Evolutionary conservation across 2,113 vertebrate species (phyloP), one percentile per base, ranked within the genome.

Genomic region (Ranitomeya variabilis): DNA sequence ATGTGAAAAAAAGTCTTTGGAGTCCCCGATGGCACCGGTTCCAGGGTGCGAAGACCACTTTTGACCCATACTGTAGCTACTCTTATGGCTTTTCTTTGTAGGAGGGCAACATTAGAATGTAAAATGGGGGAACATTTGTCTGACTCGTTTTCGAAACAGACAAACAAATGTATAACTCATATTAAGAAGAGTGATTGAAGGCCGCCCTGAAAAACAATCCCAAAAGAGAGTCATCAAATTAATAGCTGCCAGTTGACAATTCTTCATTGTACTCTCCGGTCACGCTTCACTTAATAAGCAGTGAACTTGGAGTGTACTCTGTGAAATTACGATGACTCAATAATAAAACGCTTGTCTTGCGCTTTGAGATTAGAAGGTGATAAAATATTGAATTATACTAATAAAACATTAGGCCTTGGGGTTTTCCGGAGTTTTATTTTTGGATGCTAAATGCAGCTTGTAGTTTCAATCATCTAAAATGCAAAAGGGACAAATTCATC

Each of bases 301-400:
- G 64, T 71, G 64, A 71, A 84, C 64, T 31, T 55, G 64, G 45
- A 19, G 82, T 21, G 51, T 26, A 55, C 82, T 84, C 55, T 60
- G 55, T 3, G 55, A 45, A 54, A 71, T 26, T n/a, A 71, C 54
- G 82, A 66, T 71, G 82, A 84, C 82, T 84, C 64, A 31, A 82
- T 82, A 83, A 84, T 84, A 54, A 84, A 26, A 83, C 26, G 81
- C 81, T 54, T 21, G 21, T 52, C 62, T 67, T 23, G 64, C 67
- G 60, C 37, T 13, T 83, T 83, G n/a, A 31, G 19, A 64, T 67
- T 66, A 83, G 18, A 83, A 59, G 10, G 55, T 81, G 31, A 82
- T 82, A 66, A 83, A 83, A 83, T 57, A 55, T 62, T 81, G 23
- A 81, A 60, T 81, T 52, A 62, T 60, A 81, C 23, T 37, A 60